phyloP scores from a whole-genome alignment of 2,797 vertebrate genomes.

The Peromyscus eremicus region DNA sequence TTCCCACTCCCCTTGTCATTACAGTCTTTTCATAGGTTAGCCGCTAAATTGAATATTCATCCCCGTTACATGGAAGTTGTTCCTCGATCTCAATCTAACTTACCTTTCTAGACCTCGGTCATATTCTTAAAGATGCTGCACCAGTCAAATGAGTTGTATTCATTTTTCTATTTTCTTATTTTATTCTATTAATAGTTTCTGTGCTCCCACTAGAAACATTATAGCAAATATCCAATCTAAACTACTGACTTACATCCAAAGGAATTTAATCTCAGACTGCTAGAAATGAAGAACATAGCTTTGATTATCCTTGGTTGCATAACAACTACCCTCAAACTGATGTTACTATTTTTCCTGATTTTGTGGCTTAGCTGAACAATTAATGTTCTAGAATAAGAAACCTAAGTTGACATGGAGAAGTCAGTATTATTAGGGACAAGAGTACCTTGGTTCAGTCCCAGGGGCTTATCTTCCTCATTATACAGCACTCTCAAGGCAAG shows the following conservation, averaged over 20 bases:
- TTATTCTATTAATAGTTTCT: background rate
- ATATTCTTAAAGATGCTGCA: conserved; percentile 38
- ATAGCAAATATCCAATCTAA: conserved; percentile 11
- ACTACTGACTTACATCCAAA: conserved; percentile 12
- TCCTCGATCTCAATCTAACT: conserved; percentile 31
- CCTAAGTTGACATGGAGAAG: background rate
- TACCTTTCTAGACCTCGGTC: conserved; percentile 39
- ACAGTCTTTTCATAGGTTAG: background rate
- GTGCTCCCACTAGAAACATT: background rate
- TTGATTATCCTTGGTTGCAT: background rate
- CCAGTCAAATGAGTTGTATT: background rate
- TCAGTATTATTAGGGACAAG: background rate
- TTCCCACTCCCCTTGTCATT: background rate
- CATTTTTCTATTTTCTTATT: background rate
- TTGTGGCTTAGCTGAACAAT: background rate
- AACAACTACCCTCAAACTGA: conserved; percentile 25
- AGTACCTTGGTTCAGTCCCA: background rate
- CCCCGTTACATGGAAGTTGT: background rate
- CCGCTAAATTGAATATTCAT: conserved; percentile 1
- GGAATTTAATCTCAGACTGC: conserved; percentile 12
- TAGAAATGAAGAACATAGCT: background rate
- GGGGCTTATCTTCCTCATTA: background rate
- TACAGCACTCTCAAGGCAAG: background rate
- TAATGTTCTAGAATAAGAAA: background rate
- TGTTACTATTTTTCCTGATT: background rate